Base-by-base conservation (phyloP, 2,113 vertebrate species). In the Phodopus roborovskii region DNA sequence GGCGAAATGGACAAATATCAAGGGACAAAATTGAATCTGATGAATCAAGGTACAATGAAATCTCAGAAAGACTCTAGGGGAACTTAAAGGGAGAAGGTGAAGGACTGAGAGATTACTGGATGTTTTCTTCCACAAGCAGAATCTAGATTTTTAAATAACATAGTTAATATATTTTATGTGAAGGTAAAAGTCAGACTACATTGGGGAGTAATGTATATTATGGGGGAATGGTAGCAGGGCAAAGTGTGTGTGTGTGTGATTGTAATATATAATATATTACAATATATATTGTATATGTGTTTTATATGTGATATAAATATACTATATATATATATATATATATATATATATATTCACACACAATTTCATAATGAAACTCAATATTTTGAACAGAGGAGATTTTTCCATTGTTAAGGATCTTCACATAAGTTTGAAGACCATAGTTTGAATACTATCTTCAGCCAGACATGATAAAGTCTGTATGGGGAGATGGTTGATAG, bases 201-300 rank as follows among this genome's bases (percentile, higher is more conserved):
- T 17, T n/a, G 1, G 15, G 15, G 4, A 66, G 4, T 8, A 64
- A 45, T 45, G 15, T 7, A 42, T 8, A 13, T 24, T 66, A 30
- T 30, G 12, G 10, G 26, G 15, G 1, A 1, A 45, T 12, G 39
- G 3, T 30, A 24, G n/a, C n/a, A n/a, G n/a, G n/a, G n/a, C n/a
- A n/a, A n/a, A n/a, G n/a, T n/a, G 7, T 62, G 7, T 62, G 22
- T 62, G 24, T 62, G 60, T 62, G 6, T 62, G 36, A 60, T 39
- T 60, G 22, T 28, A n/a, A 60, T 60, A 22, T 58, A n/a, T n/a
- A 60, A 62, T 62, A 62, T 62, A 62, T 58, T 58, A 5, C 20
- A 82, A 45, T 45, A 45, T 45, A 45, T 45, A 45, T 45, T 45
- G 45, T 45, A 45, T 45, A 45, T 45, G 45, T 45, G 45, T 45